These are phyloP conservation scores for Scophthalmus maximus DNA, from an alignment of 2,113 vertebrate genomes.

Conservation along the genomic window DNA sequence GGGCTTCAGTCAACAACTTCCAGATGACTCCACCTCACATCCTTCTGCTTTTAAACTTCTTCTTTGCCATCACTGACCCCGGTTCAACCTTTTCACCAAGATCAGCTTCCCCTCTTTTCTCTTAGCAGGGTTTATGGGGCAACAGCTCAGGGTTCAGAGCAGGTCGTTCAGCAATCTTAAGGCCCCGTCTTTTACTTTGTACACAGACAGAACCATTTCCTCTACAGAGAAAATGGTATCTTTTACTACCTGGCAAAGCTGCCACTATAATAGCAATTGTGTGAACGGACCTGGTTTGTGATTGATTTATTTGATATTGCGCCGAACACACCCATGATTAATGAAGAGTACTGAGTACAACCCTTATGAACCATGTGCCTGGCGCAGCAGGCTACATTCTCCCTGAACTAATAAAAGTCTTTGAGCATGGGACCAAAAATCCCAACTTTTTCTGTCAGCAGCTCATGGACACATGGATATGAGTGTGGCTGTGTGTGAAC, in stretches of 20 bases:
- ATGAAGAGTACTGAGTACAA: not conserved
- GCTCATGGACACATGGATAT: too few relatives aligned
- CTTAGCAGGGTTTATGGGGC: not conserved
- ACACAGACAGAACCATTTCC: not conserved
- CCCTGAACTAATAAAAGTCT: too few relatives aligned
- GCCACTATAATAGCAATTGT: not conserved
- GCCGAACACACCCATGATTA: not conserved
- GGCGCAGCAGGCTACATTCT: too few relatives aligned
- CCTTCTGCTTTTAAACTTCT: conserved; percentile 77
- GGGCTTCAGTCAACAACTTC: conserved; percentile 64
- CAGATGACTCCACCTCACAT: conserved; percentile 58
- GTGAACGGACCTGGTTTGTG: not conserved
- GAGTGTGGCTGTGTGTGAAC: not conserved
- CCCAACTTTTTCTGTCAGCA: too few relatives aligned
- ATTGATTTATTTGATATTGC: not conserved
- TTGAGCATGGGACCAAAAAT: too few relatives aligned
- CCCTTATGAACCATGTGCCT: not conserved
- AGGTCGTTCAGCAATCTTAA: not conserved
- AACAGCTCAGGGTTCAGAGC: conserved; percentile 11
- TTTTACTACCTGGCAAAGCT: not conserved
- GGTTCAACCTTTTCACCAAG: conserved; percentile 44
- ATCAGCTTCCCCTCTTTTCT: conserved; percentile 48
- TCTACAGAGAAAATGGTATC: too few relatives aligned
- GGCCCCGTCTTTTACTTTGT: not conserved
- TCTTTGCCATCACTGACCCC: conserved; percentile 52